Conservation (phyloP, 1,140 invertebrate species). For the Pogonus chalceus region DNA sequence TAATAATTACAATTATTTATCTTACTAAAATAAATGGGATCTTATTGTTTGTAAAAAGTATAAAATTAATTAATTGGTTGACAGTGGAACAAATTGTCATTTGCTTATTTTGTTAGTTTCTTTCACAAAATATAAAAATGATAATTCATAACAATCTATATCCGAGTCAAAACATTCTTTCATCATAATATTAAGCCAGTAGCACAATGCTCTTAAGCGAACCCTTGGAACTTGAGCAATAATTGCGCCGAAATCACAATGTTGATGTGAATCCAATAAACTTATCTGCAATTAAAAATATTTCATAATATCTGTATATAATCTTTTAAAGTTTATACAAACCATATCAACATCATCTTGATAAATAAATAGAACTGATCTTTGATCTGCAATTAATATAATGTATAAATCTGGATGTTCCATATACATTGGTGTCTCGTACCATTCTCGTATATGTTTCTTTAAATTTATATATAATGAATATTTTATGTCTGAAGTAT, state of each 20-base stretch:
- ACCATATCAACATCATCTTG: constrained; percentile 25
- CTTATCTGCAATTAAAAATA: constrained; percentile 22
- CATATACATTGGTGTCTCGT: constrained; percentile 13
- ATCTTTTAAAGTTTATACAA: constrained; percentile 9
- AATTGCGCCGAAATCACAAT: constrained; percentile 26
- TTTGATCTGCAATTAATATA: constrained; percentile 27
- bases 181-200: constrained; percentile 25
- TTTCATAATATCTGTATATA: constrained; percentile 4
- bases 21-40: no score
- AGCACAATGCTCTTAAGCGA: constrained; percentile 24
- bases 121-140: constrained; percentile 30
- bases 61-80: no score
- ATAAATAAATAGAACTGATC: constrained; percentile 29
- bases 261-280: constrained; percentile 31
- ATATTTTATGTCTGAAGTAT: constrained; percentile 23
- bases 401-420: constrained; percentile 23
- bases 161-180: constrained; percentile 23
- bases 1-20: no score
- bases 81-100: no score
- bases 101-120: no score
- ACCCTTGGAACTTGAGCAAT: constrained; percentile 21
- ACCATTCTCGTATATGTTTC: constrained; percentile 24
- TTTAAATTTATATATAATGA: constrained; percentile 25
- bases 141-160: constrained; percentile 29
- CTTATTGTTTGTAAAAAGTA: no score